A percentile compares a stretch with the other conserved stretches of the same genome.
Conservation (phyloP, 2,888 invertebrate species). For the Lordiphosa fenestrarum region DNA sequence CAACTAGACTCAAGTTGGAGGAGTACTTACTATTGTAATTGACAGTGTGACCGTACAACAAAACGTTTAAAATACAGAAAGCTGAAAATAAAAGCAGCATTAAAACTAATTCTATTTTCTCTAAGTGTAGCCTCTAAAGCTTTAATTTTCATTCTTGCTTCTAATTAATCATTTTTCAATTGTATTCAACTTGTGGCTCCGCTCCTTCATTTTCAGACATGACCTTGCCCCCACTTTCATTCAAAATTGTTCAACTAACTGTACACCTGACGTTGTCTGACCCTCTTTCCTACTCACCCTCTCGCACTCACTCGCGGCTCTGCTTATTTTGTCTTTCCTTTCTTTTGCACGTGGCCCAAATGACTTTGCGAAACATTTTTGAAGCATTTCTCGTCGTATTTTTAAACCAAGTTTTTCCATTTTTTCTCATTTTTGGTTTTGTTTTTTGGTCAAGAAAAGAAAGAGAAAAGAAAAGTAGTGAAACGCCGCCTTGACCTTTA, state of each 20-base stretch:
- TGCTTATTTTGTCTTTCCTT: no score
- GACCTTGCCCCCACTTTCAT: no score
- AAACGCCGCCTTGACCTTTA: conserved; percentile 6
- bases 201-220: conserved; percentile 28
- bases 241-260: conserved; percentile 16
- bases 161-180: no score
- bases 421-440: background rate
- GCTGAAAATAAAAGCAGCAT: no score
- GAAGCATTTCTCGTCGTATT: conserved; percentile 16
- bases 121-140: no score
- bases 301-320: background rate
- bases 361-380: conserved; percentile 1
- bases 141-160: no score
- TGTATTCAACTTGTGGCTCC: no score
- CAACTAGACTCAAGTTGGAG: no score
- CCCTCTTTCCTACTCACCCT: background rate
- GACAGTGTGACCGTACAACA: no score
- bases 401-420: conserved; percentile 2
- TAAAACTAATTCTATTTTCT: no score
- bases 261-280: background rate
- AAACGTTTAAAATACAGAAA: no score
- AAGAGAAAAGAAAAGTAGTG: conserved; percentile 1
- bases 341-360: conserved; percentile 13
- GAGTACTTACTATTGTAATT: no score
- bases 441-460: conserved; percentile 4